A percentile compares a stretch with the other conserved stretches of the same genome.
These are phyloP conservation scores for Pachypeltis micranthus DNA, from an alignment of 1,140 invertebrate genomes.

Conservation along the genomic window DNA sequence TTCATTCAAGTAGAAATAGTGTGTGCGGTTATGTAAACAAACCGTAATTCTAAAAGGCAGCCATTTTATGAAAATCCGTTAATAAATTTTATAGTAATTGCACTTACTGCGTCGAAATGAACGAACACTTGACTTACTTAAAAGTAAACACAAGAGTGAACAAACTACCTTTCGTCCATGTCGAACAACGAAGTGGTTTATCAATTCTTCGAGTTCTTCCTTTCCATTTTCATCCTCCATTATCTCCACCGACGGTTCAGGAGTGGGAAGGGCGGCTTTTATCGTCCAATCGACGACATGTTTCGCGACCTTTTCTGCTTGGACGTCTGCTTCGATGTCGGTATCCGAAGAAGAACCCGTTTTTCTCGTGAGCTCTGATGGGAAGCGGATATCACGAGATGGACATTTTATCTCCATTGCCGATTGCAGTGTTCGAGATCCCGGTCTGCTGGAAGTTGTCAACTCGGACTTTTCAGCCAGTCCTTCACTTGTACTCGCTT, in stretches of 20 bases:
- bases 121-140: background rate
- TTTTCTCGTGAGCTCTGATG: background rate
- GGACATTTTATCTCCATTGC: slow-evolving; percentile 5
- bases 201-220: background rate
- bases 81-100: background rate
- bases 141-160: background rate
- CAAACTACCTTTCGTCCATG: background rate
- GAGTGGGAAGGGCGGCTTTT: background rate
- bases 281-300: background rate
- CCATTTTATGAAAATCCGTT: background rate
- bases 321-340: background rate
- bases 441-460: too few species aligned
- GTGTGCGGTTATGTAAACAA: too few species aligned
- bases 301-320: background rate
- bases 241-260: background rate
- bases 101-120: background rate
- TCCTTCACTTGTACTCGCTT: too few species aligned
- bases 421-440: background rate
- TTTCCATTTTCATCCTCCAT: background rate
- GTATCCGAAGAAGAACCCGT: background rate
- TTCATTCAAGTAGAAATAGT: too few species aligned
- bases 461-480: too few species aligned
- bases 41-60: too few species aligned
- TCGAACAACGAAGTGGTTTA: background rate
- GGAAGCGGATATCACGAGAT: background rate